phyloP scores from a whole-genome alignment of 2,797 vertebrate genomes.

The Xyrichtys novacula region DNA sequence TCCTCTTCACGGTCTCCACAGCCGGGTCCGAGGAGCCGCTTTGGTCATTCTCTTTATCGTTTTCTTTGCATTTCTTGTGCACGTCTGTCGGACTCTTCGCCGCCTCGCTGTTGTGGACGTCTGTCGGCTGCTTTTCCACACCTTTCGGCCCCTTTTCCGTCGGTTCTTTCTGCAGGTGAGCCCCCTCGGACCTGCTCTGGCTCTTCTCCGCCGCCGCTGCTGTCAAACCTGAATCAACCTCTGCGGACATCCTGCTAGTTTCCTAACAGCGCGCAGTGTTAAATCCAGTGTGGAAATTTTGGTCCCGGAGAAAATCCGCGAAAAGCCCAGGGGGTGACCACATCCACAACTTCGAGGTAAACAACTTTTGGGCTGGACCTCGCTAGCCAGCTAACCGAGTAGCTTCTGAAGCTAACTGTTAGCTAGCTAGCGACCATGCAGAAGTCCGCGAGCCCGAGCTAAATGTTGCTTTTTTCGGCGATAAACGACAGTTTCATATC shows the following conservation, averaged over 20 bases:
- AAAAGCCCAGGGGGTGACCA: conserved; percentile 41
- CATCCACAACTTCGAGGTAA: conserved; percentile 69
- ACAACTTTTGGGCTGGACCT: conserved; percentile 77
- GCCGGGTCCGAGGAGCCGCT: conserved; percentile 62
- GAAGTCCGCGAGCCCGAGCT: conserved; percentile 55
- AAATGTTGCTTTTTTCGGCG: conserved; percentile 44
- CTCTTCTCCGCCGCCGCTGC: conserved; percentile 65
- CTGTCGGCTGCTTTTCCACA: conserved; percentile 44
- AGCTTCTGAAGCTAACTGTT: conserved; percentile 72
- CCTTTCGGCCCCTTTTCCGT: conserved; percentile 51
- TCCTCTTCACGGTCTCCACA: conserved; percentile 65
- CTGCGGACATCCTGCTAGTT: conserved; percentile 83
- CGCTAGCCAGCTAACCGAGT: conserved; percentile 75
- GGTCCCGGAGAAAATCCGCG: conserved; percentile 55
- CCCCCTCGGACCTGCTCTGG: conserved; percentile 66
- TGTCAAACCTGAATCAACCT: conserved; percentile 82
- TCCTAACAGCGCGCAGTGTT: conserved; percentile 56
- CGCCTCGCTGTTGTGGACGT: conserved; percentile 37
- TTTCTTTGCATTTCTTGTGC: conserved; percentile 69
- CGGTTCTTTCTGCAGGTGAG: conserved; percentile 45
- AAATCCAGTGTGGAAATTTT: conserved; percentile 74
- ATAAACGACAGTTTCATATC: conserved; percentile 37
- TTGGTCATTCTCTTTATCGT: conserved; percentile 81
- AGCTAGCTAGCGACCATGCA: conserved; percentile 73
- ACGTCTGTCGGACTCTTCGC: conserved; percentile 53